These are phyloP conservation scores for Chionis minor DNA, from an alignment of 2,113 vertebrate genomes.

Conservation along the genomic window DNA sequence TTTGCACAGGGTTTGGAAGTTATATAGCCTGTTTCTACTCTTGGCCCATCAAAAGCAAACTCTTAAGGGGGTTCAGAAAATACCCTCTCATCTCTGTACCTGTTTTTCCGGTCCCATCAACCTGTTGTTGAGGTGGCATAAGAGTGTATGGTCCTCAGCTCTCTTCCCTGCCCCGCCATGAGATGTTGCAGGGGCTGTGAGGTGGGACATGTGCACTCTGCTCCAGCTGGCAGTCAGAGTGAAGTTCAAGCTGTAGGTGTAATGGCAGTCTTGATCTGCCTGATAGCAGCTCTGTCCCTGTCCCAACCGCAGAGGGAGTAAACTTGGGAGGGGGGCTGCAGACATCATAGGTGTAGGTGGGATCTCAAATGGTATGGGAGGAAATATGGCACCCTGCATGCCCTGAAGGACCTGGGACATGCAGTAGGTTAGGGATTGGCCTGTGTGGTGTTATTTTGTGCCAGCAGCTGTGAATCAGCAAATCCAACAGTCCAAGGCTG, in stretches of 20 bases:
- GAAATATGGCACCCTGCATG: not conserved
- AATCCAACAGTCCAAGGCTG: not conserved
- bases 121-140: not conserved
- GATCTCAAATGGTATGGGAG: not conserved
- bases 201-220: rapidly evolving
- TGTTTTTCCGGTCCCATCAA: no score
- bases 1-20: not conserved
- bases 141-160: not conserved
- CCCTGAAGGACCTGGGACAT: not conserved
- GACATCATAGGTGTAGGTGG: not conserved
- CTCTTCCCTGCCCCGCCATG: rapidly evolving
- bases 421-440: not conserved
- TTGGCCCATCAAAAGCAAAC: not conserved
- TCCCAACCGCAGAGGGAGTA: not conserved
- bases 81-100: not conserved
- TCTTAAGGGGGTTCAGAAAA: not conserved
- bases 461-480: not conserved
- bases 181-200: not conserved
- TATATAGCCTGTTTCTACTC: not conserved
- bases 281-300: not conserved
- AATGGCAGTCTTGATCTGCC: not conserved
- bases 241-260: rapidly evolving
- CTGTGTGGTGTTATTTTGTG: not conserved
- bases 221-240: not conserved
- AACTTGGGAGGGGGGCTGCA: not conserved